Conservation (phyloP, 2,888 invertebrate species). For the Branchinecta sandiegonensis region DNA sequence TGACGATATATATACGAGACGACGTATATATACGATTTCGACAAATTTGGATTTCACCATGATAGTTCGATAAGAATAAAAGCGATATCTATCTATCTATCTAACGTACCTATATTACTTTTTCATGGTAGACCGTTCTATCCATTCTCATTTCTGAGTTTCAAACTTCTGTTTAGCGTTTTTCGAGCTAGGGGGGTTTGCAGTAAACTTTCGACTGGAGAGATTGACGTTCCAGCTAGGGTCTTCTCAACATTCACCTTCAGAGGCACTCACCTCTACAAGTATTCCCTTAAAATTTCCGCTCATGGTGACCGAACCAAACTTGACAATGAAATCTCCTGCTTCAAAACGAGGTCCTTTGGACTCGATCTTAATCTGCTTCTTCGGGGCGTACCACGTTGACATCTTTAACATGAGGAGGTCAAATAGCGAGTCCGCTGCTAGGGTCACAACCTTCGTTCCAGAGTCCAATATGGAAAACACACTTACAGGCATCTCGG, state of each 20-base stretch:
- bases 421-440: slow-evolving; percentile 82
- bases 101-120: no score
- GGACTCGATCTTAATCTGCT: slow-evolving; percentile 53
- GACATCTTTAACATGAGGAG: slow-evolving; percentile 76
- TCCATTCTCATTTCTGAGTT: no score
- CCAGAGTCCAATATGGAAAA: slow-evolving; percentile 75
- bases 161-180: no score
- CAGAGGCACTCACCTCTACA: slow-evolving; percentile 51
- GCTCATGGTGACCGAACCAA: slow-evolving; percentile 82
- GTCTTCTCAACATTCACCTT: neutral
- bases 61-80: no score
- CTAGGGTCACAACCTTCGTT: slow-evolving; percentile 66
- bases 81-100: no score
- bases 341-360: slow-evolving; percentile 42
- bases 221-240: neutral
- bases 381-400: slow-evolving; percentile 73
- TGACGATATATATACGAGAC: no score
- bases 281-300: slow-evolving; percentile 85
- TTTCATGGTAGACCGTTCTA: no score
- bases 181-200: no score
- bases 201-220: neutral
- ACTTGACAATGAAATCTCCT: slow-evolving; percentile 82
- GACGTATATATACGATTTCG: no score
- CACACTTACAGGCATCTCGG: slow-evolving; percentile 85
- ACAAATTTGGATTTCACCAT: no score